Base-by-base conservation (phyloP, 2,888 invertebrate species). In the Nemotelus pantherinus region DNA sequence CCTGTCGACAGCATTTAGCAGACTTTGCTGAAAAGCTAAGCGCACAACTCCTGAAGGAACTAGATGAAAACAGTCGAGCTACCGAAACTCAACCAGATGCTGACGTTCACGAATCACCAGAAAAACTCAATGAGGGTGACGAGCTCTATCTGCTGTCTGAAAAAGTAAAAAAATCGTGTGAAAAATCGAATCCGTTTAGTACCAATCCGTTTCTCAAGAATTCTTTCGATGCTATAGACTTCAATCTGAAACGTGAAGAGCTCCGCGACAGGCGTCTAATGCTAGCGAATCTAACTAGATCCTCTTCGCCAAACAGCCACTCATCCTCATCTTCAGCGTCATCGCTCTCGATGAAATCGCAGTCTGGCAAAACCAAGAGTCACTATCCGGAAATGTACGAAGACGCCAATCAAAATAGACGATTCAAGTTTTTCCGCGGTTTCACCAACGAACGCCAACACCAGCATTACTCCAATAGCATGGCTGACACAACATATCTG, bases 1-100 rank as follows among this genome's bases (percentile, higher is more conserved):
- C 60, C 2, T 91, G 91, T 80, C 89, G 90, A 80, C 91, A 91
- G 82, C 93, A 94, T 84, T 88, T 94, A 79, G 92, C 92, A 2
- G 93, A 94, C 82, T 94, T 94, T 82, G 94, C 94, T 1, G 94
- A 95, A 83, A 92, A 93, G 84, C 87, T 95, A n/a, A 93, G 93
- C 83, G 94, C 94, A 83, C 94, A 94, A 84, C 87, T 95, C 79
- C 89, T 94, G 77, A 92, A 93, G 80, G 94, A 95, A 86, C 92
- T 94, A 80, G 94, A 94, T 83, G 90, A 86, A 70, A 86, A 85
- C 63, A 82, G 79, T 6, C 10, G 7, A 53, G 10, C 6, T 7
- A 10, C 53, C 10, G 45, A 45, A 2, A 63, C 44, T 9, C 10
- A 5, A n/a, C 55, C 53, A 2, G 9, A 41, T 57, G 25, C 53